Evolutionary conservation across 1,140 invertebrate species (phyloP).

Genomic region (Agraylea sexmaculata): DNA sequence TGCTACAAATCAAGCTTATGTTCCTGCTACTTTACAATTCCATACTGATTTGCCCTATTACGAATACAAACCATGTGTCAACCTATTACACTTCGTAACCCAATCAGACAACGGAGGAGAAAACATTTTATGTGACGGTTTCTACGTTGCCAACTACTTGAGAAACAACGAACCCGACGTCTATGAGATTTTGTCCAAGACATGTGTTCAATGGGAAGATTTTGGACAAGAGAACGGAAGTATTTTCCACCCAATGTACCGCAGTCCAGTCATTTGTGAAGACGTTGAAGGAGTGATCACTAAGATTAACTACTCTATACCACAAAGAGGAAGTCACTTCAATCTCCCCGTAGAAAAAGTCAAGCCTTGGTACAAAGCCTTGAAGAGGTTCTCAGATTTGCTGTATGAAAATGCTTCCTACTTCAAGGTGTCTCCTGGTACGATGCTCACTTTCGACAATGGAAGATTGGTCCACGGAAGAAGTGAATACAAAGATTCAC

Average conservation of each 20-base stretch:
- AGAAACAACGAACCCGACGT: constrained; percentile 36
- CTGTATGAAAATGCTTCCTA: constrained; percentile 40
- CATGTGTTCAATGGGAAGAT: constrained; percentile 53
- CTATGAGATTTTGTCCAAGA: constrained; percentile 43
- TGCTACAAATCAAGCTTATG: constrained; percentile 58
- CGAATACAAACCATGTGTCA: constrained; percentile 56
- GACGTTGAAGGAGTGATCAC: constrained; percentile 40
- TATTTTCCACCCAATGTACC: constrained; percentile 47
- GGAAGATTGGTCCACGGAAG: constrained; percentile 54
- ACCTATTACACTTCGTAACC: constrained; percentile 53
- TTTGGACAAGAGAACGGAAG: constrained; percentile 45
- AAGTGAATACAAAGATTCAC: constrained; percentile 44
- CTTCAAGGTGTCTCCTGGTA: constrained; percentile 50
- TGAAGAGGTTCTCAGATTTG: constrained; percentile 40
- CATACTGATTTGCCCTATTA: constrained; percentile 63
- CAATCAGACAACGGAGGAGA: constrained; percentile 52
- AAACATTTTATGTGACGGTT: constrained; percentile 49
- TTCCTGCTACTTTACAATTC: constrained; percentile 48
- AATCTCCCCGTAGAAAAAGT: constrained; percentile 44
- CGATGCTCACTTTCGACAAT: constrained; percentile 58
- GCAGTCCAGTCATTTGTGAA: constrained; percentile 49
- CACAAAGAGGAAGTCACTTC: constrained; percentile 52
- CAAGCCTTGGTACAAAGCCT: constrained; percentile 49
- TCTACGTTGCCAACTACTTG: constrained; percentile 45
- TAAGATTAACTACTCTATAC: constrained; percentile 52